phyloP scores from a whole-genome alignment of 1,140 invertebrate genomes.

The Homalodisca vitripennis region DNA sequence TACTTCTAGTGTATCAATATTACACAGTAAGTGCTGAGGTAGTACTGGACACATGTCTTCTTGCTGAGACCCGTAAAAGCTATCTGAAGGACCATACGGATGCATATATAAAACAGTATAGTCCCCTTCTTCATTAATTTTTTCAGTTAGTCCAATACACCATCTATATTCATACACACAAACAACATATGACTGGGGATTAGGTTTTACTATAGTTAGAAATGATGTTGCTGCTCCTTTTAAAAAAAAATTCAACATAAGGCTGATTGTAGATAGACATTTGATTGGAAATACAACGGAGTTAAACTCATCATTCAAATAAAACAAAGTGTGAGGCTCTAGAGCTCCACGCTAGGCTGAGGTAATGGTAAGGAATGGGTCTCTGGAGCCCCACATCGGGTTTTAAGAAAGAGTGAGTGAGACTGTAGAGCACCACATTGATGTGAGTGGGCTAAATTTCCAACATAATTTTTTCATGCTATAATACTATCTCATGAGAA shows the following conservation, averaged over 20 bases:
- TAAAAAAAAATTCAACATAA: not conserved
- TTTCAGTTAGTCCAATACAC: not conserved
- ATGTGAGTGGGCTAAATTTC: too few species aligned
- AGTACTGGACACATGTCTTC: not conserved
- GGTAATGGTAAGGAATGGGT: too few species aligned
- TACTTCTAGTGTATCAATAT: not conserved
- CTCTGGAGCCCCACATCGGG: too few species aligned
- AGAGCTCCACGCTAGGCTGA: too few species aligned
- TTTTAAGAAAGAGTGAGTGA: too few species aligned
- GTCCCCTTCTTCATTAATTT: not conserved
- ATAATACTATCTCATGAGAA: too few species aligned
- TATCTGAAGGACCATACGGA: not conserved
- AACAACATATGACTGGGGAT: not conserved
- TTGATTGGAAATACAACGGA: too few species aligned
- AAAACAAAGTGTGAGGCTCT: too few species aligned
- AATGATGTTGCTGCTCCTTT: not conserved
- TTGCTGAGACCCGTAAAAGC: not conserved
- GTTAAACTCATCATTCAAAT: too few species aligned
- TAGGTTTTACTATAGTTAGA: too few species aligned
- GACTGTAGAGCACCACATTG: too few species aligned
- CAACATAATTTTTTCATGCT: too few species aligned
- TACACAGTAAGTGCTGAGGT: not conserved
- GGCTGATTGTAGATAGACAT: not conserved
- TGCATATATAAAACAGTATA: not conserved
- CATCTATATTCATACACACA: not conserved